phyloP scores from a whole-genome alignment of 2,888 invertebrate species.

The Lissocephala sabroskyi region DNA sequence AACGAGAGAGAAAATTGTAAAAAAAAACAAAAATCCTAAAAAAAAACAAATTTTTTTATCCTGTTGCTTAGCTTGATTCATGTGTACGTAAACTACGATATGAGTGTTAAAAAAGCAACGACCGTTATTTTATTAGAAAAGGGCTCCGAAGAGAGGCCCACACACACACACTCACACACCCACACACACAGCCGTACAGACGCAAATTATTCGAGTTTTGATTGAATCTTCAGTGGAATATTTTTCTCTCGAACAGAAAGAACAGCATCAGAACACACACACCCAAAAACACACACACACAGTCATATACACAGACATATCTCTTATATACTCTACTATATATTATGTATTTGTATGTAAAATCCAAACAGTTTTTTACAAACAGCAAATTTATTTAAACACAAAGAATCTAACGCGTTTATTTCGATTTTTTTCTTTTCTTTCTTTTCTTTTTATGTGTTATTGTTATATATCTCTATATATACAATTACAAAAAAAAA shows the following conservation, averaged over 20 bases:
- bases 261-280: too few relatives aligned
- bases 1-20: too few relatives aligned
- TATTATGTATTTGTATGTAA: slow-evolving; percentile 32
- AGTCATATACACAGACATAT: slow-evolving; percentile 18
- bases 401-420: slow-evolving; percentile 72
- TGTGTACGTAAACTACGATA: slow-evolving; percentile 19
- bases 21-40: slow-evolving; percentile 1
- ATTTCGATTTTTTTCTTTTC: slow-evolving; percentile 72
- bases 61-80: slow-evolving; percentile 11
- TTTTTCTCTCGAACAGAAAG: too few relatives aligned
- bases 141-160: too few relatives aligned
- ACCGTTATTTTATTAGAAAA: too few relatives aligned
- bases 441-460: slow-evolving; percentile 70
- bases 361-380: slow-evolving; percentile 10
- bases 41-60: slow-evolving; percentile 6
- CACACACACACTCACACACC: slow-evolving; percentile 13
- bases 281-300: slow-evolving; percentile 10
- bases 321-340: slow-evolving; percentile 19
- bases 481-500: slow-evolving; percentile 32
- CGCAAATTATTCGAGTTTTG: too few relatives aligned
- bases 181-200: background rate
- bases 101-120: too few relatives aligned
- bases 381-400: slow-evolving; percentile 53
- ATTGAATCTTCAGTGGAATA: too few relatives aligned
- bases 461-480: slow-evolving; percentile 67